These are phyloP conservation scores for Echinarachnius parma DNA, from an alignment of 53 echinoderm and acorn worm genomes.

Conservation along the genomic window DNA sequence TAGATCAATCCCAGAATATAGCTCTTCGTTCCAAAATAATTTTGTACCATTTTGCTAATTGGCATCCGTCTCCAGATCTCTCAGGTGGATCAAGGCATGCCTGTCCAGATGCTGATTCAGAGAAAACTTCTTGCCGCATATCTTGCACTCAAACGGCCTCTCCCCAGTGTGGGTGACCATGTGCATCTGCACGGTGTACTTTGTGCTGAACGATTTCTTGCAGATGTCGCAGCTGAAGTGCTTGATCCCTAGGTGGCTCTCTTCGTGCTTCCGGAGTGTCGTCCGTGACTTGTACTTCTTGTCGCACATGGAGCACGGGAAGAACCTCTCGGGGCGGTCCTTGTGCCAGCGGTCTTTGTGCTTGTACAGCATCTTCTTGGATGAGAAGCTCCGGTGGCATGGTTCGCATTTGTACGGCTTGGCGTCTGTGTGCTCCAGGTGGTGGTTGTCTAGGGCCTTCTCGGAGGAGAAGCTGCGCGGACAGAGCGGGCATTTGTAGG, in stretches of 20 bases:
- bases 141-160: not conserved
- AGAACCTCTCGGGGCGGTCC: not conserved
- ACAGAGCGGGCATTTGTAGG: slow-evolving; percentile 3
- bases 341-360: not conserved
- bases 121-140: slow-evolving; percentile 1
- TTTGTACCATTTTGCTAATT: too few relatives aligned
- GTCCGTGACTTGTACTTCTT: not conserved
- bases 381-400: not conserved
- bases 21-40: too few relatives aligned
- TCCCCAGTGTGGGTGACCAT: slow-evolving; percentile 7
- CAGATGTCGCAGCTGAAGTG: slow-evolving; percentile 13
- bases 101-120: not conserved
- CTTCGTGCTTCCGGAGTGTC: not conserved
- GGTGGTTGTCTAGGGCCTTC: not conserved
- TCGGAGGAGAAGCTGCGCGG: not conserved
- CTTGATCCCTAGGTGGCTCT: slow-evolving; percentile 1
- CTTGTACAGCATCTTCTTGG: not conserved
- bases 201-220: not conserved
- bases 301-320: not conserved
- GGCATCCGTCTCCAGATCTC: too few relatives aligned
- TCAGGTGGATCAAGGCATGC: not conserved
- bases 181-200: not conserved
- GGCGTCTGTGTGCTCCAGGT: slow-evolving; percentile 1
- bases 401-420: slow-evolving; percentile 15
- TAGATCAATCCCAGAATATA: too few relatives aligned